These are phyloP conservation scores for Falco peregrinus DNA, from an alignment of 2,797 vertebrate genomes.

Conservation along the genomic window DNA sequence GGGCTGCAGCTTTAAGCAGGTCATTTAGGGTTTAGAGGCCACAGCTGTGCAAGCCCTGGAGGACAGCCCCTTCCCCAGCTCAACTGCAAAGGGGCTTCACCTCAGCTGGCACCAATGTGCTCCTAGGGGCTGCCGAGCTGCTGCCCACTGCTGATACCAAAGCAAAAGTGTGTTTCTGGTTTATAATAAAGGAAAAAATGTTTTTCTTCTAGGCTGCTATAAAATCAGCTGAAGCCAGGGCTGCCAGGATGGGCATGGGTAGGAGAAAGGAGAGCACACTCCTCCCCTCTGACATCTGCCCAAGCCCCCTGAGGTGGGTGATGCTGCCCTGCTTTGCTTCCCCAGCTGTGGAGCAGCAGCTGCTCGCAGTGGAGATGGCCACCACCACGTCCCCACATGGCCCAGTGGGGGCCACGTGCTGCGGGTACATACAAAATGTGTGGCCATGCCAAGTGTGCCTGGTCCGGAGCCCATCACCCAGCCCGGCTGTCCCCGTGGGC, in stretches of 20 bases:
- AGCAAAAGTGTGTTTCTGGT: neutral
- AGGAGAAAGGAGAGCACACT: neutral
- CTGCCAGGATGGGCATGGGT: neutral
- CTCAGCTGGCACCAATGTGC: rapidly evolving
- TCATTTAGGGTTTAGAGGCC: neutral
- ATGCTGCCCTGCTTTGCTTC: neutral
- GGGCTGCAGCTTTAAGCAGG: neutral
- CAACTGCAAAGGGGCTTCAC: neutral
- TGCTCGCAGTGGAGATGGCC: neutral
- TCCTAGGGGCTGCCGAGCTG: rapidly evolving
- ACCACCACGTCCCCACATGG: neutral
- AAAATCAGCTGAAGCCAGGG: neutral
- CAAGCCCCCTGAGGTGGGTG: too few species aligned
- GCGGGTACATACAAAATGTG: neutral
- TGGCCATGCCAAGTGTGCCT: neutral
- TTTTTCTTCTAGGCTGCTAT: neutral
- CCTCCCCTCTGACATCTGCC: neutral
- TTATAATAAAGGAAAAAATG: neutral
- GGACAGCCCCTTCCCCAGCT: neutral
- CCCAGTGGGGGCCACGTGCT: neutral
- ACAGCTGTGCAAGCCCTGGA: neutral
- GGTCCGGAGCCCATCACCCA: neutral
- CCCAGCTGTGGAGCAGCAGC: neutral
- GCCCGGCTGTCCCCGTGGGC: too few species aligned
- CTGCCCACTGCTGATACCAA: neutral